Evolutionary conservation across 2,888 invertebrate genomes (phyloP).

Genomic region (Iphiclides podalirius): DNA sequence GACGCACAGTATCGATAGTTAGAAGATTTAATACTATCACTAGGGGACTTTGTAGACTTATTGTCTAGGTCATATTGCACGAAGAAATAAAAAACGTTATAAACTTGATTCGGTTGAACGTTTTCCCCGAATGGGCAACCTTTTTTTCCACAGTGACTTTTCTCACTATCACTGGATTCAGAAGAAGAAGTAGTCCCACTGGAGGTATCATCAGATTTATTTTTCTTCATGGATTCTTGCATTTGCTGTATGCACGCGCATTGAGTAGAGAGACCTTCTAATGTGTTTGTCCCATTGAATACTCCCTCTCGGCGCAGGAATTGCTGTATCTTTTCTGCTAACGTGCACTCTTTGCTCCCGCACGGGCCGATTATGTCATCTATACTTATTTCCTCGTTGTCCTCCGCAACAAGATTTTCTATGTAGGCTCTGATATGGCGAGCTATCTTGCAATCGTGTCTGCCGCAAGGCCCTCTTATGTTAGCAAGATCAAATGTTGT

Average conservation of each 20-base stretch:
- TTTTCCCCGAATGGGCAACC: constrained; percentile 47
- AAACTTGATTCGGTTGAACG: constrained; percentile 38
- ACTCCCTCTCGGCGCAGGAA: constrained; percentile 61
- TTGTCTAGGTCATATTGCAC: constrained; percentile 57
- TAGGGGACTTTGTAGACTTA: constrained; percentile 31
- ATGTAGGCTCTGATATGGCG: constrained; percentile 64
- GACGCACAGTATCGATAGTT: constrained; percentile 49
- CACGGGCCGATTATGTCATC: constrained; percentile 65
- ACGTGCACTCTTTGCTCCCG: constrained; percentile 62
- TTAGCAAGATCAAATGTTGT: constrained; percentile 62
- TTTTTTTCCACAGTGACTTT: constrained; percentile 45
- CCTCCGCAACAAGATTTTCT: constrained; percentile 63
- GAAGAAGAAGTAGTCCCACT: constrained; percentile 40
- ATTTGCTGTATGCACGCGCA: constrained; percentile 63
- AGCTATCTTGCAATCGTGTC: constrained; percentile 65
- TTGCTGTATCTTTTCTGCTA: constrained; percentile 61
- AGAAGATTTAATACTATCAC: constrained; percentile 31
- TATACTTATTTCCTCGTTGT: constrained; percentile 53
- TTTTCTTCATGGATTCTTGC: constrained; percentile 48
- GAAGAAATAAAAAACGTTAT: constrained; percentile 65
- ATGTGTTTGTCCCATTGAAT: constrained; percentile 44
- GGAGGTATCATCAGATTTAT: constrained; percentile 43
- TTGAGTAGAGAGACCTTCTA: constrained; percentile 62
- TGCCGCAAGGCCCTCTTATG: constrained; percentile 69
- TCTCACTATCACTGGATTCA: constrained; percentile 39